Percentiles rank a stretch among this genome's conserved stretches.
Conservation (phyloP, 1,140 invertebrate genomes). For the Brevipalpus yothersi region DNA sequence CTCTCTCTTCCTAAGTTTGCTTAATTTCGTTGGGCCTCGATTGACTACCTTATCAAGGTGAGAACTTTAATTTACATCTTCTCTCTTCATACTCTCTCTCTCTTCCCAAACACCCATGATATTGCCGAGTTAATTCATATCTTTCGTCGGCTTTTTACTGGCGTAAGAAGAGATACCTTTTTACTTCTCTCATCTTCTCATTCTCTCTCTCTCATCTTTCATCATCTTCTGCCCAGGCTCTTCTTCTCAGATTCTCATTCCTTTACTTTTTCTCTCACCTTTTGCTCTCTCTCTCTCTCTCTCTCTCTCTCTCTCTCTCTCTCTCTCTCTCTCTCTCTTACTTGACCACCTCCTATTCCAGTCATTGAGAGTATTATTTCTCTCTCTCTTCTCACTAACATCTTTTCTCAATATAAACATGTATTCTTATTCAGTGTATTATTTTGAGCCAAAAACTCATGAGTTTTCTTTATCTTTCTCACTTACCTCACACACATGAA, state of each 20-base stretch:
- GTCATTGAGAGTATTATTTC: too few species aligned
- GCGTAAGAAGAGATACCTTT: not conserved
- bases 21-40: not conserved
- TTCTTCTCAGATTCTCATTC: not conserved
- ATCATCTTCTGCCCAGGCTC: not conserved
- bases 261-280: not conserved
- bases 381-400: too few species aligned
- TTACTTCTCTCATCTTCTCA: not conserved
- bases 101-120: not conserved
- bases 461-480: too few species aligned
- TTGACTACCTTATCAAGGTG: not conserved
- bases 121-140: not conserved
- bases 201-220: not conserved
- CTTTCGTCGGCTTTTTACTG: not conserved
- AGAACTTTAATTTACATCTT: not conserved
- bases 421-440: too few species aligned
- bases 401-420: too few species aligned
- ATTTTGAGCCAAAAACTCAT: too few species aligned
- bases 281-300: not conserved
- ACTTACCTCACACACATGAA: too few species aligned
- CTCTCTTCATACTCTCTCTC: not conserved
- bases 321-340: too few species aligned
- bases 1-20: not conserved
- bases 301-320: too few species aligned
- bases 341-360: too few species aligned